A percentile compares a stretch with the other conserved stretches of the same genome.
Evolutionary conservation across 2,113 vertebrate genomes (phyloP).

Genomic region (Lagopus leucura): DNA sequence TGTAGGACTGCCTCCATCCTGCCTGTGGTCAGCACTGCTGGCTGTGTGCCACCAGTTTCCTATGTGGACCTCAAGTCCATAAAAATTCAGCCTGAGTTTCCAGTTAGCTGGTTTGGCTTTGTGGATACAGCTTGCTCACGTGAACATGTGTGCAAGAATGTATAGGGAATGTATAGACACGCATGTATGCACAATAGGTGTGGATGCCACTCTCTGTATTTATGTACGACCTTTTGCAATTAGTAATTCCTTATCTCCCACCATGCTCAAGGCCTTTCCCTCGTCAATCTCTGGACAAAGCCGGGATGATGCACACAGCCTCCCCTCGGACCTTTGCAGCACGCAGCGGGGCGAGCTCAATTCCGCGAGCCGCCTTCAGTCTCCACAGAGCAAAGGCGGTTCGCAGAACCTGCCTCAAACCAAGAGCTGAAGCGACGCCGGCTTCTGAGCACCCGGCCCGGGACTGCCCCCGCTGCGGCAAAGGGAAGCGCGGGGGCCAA

Average conservation of each 20-base stretch:
- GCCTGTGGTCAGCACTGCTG: not conserved
- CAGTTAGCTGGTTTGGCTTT: not conserved
- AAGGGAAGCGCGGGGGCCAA: no score
- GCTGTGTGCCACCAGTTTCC: rapidly evolving
- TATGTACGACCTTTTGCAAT: rapidly evolving
- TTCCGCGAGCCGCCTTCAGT: not conserved
- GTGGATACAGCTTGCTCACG: rapidly evolving
- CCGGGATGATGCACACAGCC: rapidly evolving
- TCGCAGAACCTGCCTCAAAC: not conserved
- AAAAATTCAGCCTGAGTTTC: not conserved
- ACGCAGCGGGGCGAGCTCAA: not conserved
- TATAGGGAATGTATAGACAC: rapidly evolving
- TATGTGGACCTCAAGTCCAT: not conserved
- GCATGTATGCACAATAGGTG: rapidly evolving
- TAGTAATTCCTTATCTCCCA: rapidly evolving
- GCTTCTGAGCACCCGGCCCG: not conserved
- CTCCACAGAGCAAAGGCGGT: rapidly evolving
- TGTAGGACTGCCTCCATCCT: rapidly evolving
- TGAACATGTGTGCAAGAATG: rapidly evolving
- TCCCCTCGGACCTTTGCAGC: not conserved
- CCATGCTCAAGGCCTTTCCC: not conserved
- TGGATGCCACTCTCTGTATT: not conserved
- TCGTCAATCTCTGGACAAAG: not conserved
- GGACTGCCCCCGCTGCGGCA: rapidly evolving
- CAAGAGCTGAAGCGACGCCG: not conserved